A percentile compares a stretch with the other conserved stretches of the same genome.
Conservation (phyloP, 2,797 vertebrate genomes). For the Hippocampus kuda region DNA sequence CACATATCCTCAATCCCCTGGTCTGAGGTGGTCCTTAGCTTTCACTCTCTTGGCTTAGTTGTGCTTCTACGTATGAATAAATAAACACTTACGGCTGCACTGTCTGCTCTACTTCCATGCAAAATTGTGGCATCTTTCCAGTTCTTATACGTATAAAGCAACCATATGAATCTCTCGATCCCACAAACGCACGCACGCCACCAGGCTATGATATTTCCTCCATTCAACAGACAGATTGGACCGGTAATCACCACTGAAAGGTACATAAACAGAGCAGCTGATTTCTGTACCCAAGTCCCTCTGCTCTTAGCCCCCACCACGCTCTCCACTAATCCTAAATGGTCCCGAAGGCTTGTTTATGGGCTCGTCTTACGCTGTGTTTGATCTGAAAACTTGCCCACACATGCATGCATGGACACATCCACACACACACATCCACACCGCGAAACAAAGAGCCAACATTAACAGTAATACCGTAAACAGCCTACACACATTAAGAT, state of each 20-base stretch:
- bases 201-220: slow-evolving; percentile 67
- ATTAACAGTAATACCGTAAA: slow-evolving; percentile 55
- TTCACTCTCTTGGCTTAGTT: slow-evolving; percentile 44
- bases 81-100: slow-evolving; percentile 57
- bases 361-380: slow-evolving; percentile 73
- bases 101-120: slow-evolving; percentile 37
- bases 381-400: slow-evolving; percentile 70
- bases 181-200: slow-evolving; percentile 22
- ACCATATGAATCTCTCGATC: slow-evolving; percentile 31
- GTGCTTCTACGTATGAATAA: slow-evolving; percentile 42
- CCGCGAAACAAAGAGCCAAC: slow-evolving; percentile 47
- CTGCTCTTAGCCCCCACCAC: slow-evolving; percentile 22
- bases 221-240: slow-evolving; percentile 69
- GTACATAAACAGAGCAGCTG: slow-evolving; percentile 77
- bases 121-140: slow-evolving; percentile 45
- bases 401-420: slow-evolving; percentile 59
- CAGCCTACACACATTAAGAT: background rate
- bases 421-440: slow-evolving; percentile 17
- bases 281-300: slow-evolving; percentile 57
- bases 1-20: slow-evolving; percentile 40
- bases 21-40: slow-evolving; percentile 55
- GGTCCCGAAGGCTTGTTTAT: slow-evolving; percentile 82
- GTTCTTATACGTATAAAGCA: slow-evolving; percentile 31
- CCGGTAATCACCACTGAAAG: slow-evolving; percentile 80
- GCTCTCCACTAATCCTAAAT: slow-evolving; percentile 65